Percentiles rank a stretch among this genome's conserved stretches.
These are phyloP conservation scores for Batillaria attramentaria DNA, from an alignment of 1,140 invertebrate genomes.

Conservation along the genomic window DNA sequence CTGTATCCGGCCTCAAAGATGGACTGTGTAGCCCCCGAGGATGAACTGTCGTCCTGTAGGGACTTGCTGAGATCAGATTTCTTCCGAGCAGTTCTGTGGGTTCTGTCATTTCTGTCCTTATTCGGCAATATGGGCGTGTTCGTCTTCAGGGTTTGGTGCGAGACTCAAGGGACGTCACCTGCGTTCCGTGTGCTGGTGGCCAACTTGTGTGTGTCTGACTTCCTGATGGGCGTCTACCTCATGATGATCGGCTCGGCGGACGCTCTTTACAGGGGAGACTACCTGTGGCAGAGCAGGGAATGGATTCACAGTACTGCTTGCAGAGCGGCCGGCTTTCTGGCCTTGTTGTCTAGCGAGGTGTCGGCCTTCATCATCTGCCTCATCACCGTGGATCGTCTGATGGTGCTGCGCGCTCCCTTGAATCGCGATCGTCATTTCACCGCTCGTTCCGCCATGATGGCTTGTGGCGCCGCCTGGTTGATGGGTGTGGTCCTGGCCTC, in stretches of 20 bases:
- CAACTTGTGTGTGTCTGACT: slow-evolving; percentile 6
- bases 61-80: neutral
- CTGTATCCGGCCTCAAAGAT: neutral
- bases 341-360: neutral
- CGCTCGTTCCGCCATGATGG: slow-evolving; percentile 20
- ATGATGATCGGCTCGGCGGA: slow-evolving; percentile 4
- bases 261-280: neutral
- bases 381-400: slow-evolving; percentile 17
- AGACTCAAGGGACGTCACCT: neutral
- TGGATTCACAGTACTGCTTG: neutral
- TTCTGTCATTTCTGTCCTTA: neutral
- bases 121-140: neutral
- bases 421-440: too few species aligned
- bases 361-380: slow-evolving; percentile 15
- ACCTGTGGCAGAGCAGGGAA: neutral
- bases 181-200: neutral
- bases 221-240: slow-evolving; percentile 12
- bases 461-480: slow-evolving; percentile 35
- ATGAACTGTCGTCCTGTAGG: slow-evolving; percentile 4
- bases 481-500: slow-evolving; percentile 32
- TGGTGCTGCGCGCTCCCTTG: neutral
- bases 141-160: neutral
- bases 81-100: slow-evolving; percentile 7
- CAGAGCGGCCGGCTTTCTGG: neutral
- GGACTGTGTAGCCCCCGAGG: neutral